Base-by-base conservation (phyloP, 2,888 invertebrate species). In the Lochmaea capreae region DNA sequence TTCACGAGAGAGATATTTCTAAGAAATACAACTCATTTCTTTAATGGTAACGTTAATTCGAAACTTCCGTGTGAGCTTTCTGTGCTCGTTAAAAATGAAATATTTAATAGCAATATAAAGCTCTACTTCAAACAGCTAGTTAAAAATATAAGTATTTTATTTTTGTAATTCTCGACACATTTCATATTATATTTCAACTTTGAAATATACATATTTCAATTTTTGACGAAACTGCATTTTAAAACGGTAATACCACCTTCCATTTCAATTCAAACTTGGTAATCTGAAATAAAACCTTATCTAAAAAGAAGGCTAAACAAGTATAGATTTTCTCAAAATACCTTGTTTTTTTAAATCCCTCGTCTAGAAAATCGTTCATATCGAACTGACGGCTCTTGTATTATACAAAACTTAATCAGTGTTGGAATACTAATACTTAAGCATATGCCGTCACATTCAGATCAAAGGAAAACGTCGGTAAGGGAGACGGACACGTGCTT, bases 11-110 rank as follows among this genome's bases (percentile, higher is more conserved):
- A 46, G 46, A 46, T 46, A 46, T 46, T 46, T 14, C 46, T 14
- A 14, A 14, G 46, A 14, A 46, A 46, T 46, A 46, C 11, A 12
- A 46, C 46, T 46, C 46, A 46, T 46, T 46, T 46, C 14, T 46
- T 46, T 39, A 39, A 39, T 39, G 33, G 14, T 14, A 46, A 46
- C 46, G 46, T 46, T 46, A 46, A 14, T 46, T 46, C 14, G 46
- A 46, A 46, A 46, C 46, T 46, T 46, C 46, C 46, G 46, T 72
- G 61, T 57, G 66, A 61, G 69, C 66, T 65, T 69, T 68, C 54
- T 43, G 61, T 59, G 65, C 61, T 73, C 69, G 66, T 73, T 69
- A 73, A 69, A 73, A 66, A 73, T 73, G 46, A 73, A 73, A 73
- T 69, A 73, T 73, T 73, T 52, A 73, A 69, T 65, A 39, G 62